phyloP scores from a whole-genome alignment of 1,140 invertebrate species.

The Wiebesia pumilae region DNA sequence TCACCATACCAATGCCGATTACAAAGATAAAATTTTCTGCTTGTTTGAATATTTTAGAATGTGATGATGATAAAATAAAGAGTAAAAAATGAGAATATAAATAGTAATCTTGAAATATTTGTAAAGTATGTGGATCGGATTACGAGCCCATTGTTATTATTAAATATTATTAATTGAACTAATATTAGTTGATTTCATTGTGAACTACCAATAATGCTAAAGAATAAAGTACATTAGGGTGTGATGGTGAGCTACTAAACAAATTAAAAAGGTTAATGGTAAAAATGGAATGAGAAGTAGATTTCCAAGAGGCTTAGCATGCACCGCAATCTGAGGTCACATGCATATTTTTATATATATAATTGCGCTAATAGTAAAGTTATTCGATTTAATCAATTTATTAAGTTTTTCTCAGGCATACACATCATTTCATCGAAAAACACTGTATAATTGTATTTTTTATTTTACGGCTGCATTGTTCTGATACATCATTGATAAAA shows the following conservation, averaged over 20 bases:
- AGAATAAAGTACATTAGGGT: conserved; percentile 45
- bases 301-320: conserved; percentile 61
- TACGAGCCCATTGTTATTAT: conserved; percentile 64
- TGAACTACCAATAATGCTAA: conserved; percentile 57
- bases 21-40: conserved; percentile 47
- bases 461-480: conserved; percentile 18
- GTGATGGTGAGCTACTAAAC: conserved; percentile 54
- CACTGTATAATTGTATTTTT: conserved; percentile 31
- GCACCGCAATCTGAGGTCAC: conserved; percentile 57
- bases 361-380: conserved; percentile 50
- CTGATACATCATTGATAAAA: conserved; percentile 26
- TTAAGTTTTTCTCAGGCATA: conserved; percentile 33
- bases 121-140: conserved; percentile 53
- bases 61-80: conserved; percentile 47
- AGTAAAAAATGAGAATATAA: conserved; percentile 50
- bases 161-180: conserved; percentile 62
- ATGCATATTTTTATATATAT: conserved; percentile 63
- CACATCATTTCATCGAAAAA: conserved; percentile 32
- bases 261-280: conserved; percentile 48
- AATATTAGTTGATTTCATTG: conserved; percentile 60
- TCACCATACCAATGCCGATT: conserved; percentile 23
- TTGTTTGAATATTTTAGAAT: conserved; percentile 50
- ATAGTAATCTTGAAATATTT: conserved; percentile 55
- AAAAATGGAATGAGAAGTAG: conserved; percentile 51
- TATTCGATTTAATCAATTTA: conserved; percentile 49